These are phyloP conservation scores for Mormoops blainvillei DNA, from an alignment of 2,113 vertebrate species.

Conservation along the genomic window DNA sequence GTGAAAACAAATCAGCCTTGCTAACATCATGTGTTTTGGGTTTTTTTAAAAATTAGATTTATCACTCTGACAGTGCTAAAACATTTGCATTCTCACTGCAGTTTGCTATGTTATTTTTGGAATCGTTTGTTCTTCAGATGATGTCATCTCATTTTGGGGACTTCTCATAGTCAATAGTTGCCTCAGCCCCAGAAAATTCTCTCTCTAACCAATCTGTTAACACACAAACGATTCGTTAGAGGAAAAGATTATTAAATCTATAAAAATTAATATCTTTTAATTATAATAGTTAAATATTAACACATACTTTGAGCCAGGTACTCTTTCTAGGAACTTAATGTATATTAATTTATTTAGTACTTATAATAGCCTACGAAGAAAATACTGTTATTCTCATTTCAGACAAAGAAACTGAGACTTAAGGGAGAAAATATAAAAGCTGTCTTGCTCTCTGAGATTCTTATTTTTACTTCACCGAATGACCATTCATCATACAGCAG, in stretches of 20 bases:
- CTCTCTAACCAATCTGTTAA: neutral
- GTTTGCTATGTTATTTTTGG: neutral
- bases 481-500: neutral
- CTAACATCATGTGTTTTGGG: neutral
- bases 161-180: neutral
- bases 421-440: neutral
- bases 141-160: neutral
- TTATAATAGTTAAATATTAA: too few species aligned
- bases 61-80: neutral
- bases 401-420: neutral
- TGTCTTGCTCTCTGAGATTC: neutral
- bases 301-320: too few species aligned
- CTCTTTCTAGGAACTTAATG: too few species aligned
- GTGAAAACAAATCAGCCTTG: neutral
- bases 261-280: too few species aligned
- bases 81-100: neutral
- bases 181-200: neutral
- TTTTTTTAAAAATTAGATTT: neutral
- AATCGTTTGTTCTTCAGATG: neutral
- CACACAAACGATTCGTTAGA: neutral
- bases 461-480: neutral
- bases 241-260: neutral
- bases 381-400: neutral
- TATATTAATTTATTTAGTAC: neutral
- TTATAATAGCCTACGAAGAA: neutral